Percentiles rank a stretch among this genome's conserved stretches.
These are phyloP conservation scores for Noctua comes DNA, from an alignment of 2,888 invertebrate genomes.

Conservation along the genomic window DNA sequence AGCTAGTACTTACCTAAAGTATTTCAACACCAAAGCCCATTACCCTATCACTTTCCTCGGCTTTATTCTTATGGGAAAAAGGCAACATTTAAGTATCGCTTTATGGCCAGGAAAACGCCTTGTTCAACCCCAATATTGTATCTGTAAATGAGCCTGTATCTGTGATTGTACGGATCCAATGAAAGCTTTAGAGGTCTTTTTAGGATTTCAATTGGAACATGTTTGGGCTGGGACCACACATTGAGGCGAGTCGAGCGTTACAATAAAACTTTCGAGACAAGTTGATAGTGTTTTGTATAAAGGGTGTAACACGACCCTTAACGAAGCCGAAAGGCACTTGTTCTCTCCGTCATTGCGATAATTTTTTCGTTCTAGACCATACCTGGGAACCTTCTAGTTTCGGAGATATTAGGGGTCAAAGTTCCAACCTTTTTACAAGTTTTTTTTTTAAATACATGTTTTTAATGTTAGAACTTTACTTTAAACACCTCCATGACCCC, in stretches of 20 bases:
- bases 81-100: conserved; percentile 11
- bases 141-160: conserved; percentile 10
- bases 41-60: conserved; percentile 12
- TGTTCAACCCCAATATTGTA: conserved; percentile 36
- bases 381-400: no score
- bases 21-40: background rate
- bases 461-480: no score
- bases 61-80: conserved; percentile 3
- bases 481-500: no score
- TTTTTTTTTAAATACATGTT: no score
- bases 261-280: background rate
- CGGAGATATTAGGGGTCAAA: no score
- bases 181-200: conserved; percentile 22
- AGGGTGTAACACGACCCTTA: no score
- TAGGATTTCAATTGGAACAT: conserved; percentile 20
- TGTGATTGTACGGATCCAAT: conserved; percentile 11
- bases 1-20: background rate
- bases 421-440: no score
- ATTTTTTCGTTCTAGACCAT: no score
- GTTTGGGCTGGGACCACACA: background rate
- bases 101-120: conserved; percentile 29
- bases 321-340: no score
- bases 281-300: background rate
- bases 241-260: background rate
- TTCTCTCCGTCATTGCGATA: no score